Base-by-base conservation (phyloP, 2,888 invertebrate genomes). In the Eupithecia centaureata region DNA sequence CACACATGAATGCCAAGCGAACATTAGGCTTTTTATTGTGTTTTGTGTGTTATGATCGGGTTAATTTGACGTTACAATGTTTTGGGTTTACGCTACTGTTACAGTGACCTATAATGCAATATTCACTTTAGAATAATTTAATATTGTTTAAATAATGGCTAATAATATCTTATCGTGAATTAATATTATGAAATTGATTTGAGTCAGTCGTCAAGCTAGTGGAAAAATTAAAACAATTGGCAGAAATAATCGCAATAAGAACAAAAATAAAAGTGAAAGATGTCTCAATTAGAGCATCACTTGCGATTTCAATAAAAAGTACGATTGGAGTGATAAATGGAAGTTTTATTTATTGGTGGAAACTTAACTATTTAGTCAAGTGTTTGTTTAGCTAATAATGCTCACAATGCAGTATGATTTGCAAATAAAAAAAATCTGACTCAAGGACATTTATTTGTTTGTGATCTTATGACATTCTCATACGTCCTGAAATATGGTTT, bases 1-100 rank as follows among this genome's bases (percentile, higher is more conserved):
- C 92, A 91, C 89, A 91, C 88, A 84, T 85, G 88, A 88, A 89
- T 87, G 85, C 85, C 81, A 82, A 79, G 80, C 79, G 79, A 80
- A 81, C 80, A 76, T 78, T 79, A 80, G 81, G 78, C 81, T 84
- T 73, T 75, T 76, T 70, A 70, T 72, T 72, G 70, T 73, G 71
- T 71, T 74, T 73, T 72, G 61, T 74, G 71, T 74, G 76, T 84
- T 85, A 84, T 86, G 86, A 87, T 89, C 82, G 81, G 80, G 79
- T 80, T 84, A 82, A 85, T 84, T 83, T 78, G 81, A 82, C 81
- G 80, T 79, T 78, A 76, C 73, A 72, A 73, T 75, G 73, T 73
- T 73, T 74, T 65, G 61, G 68, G 63, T 60, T 71, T 62, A 64
- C 63, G 30, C 63, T 52, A 61, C 32, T 18, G 57, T 63, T 75